phyloP scores from a whole-genome alignment of 2,888 invertebrate species.

The Trachelus tabidus region DNA sequence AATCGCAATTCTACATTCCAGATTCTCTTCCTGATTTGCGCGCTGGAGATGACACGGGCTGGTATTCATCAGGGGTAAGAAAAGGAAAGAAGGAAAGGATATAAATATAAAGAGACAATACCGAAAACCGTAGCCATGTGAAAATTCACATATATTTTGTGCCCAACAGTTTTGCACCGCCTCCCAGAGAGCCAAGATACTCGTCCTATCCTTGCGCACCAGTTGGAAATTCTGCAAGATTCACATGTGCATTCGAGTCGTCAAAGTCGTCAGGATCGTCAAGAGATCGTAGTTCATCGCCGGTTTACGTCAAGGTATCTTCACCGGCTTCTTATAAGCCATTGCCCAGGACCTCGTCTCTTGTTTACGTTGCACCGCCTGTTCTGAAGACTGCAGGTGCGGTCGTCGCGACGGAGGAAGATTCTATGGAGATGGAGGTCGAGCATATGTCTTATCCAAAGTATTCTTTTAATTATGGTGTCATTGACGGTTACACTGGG shows the following conservation, averaged over 20 bases:
- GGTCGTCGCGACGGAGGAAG: conserved; percentile 35
- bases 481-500: conserved; percentile 54
- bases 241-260: conserved; percentile 37
- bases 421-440: conserved; percentile 28
- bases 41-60: conserved; percentile 19
- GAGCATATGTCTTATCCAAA: conserved; percentile 45
- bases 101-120: background rate
- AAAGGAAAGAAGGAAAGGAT: background rate
- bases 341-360: conserved; percentile 38
- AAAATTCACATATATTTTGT: background rate
- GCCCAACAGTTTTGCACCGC: background rate
- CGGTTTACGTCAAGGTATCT: conserved; percentile 43
- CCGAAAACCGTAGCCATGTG: background rate
- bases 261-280: background rate
- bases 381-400: conserved; percentile 45
- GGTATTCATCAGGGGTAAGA: conserved; percentile 32
- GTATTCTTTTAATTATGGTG: conserved; percentile 57
- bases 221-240: conserved; percentile 19
- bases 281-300: conserved; percentile 5
- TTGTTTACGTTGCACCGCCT: conserved; percentile 49
- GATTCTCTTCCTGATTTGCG: conserved; percentile 27
- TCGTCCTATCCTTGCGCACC: conserved; percentile 34
- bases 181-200: background rate
- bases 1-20: conserved; percentile 14
- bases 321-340: conserved; percentile 40